Evolutionary conservation across 2,797 vertebrate species (phyloP), one percentile per base, ranked within the genome.

Genomic region (Octomys mimax): DNA sequence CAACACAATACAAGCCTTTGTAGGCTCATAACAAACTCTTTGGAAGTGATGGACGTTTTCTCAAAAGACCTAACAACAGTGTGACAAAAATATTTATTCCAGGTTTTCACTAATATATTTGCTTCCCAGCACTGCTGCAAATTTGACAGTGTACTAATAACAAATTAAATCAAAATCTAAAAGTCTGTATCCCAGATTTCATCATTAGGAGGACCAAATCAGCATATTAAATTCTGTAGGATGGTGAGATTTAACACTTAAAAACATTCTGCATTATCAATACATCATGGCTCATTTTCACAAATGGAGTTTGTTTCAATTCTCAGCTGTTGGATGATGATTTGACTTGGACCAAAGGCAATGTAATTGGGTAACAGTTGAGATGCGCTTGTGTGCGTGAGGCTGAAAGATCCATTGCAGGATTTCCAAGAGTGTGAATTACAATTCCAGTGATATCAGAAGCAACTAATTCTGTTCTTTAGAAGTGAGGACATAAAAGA

Each of bases 231-330:
- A 98, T 98, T 98, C 96, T 98, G 92, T 92, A 94, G 92, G 68
- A 98, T 91, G 96, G 97, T 64, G 95, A 98, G 95, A 99, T 98
- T 96, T 98, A 98, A 98, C 98, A 98, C 98, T 99, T 99, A 97
- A 99, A 99, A 98, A 98, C 97, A 98, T 97, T 97, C 94, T 79
- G 87, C 89, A 98, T 98, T 98, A 98, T 97, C 92, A 96, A 98
- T 98, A 98, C 98, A 98, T 98, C 97, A 96, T 97, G 97, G 87
- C 98, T 98, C 98, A 98, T 99, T 98, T 98, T 98, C 98, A 98
- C 98, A 98, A 99, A 98, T 98, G 98, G 98, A 98, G 97, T 99
- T 98, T 99, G 98, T 98, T 99, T 98, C 98, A 98, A 98, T 99
- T 99, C 98, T 98, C 98, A 98, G 98, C 98, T 99, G 98, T 97